Base-by-base conservation (phyloP, 2,888 invertebrate species). In the Balanococcus diminutus region DNA sequence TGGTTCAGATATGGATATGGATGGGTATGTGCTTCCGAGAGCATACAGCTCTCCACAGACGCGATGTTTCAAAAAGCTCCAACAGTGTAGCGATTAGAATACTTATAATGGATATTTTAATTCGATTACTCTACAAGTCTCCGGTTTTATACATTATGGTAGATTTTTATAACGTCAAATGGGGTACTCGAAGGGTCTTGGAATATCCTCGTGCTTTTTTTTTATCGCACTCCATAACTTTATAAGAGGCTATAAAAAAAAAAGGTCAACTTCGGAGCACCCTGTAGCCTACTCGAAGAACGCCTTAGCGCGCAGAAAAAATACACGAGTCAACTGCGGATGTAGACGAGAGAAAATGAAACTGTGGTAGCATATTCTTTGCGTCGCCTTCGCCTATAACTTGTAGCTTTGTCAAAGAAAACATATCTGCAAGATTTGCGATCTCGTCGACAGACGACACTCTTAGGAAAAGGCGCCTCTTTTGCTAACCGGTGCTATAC, bases 381-480 rank as follows among this genome's bases (percentile, higher is more conserved):
- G 51, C 46, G 85, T 85, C 85, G 79, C 79, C 46, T 75, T 85
- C 85, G 79, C 79, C 46, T 75, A 79, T 75, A 75, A 85, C 79
- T 72, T 85, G 85, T 85, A 79, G 75, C 85, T 79, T 22, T 79
- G 85, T 79, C 79, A 31, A 39, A 75, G 42, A 46, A 85, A 56
- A 85, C 85, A 75, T 85, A 85, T 85, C 42, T 85, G 25, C 16
- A 72, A 75, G 79, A 46, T 56, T 83, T 83, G 83, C 83, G 83
- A 85, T 79, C 28, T 85, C 31, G 75, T 83, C 32, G 75, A 85
- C 46, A 79, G 85, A 79, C 79, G 79, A 85, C 85, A 79, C 39
- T 39, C 85, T 85, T 85, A 85, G 46, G 25, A 46, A 85, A 72
- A 85, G 85, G 85, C 85, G 85, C 85, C 85, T 56, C 56, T 85